Evolutionary conservation across 2,888 invertebrate genomes (phyloP).

Genomic region (Elgonia sp.): DNA sequence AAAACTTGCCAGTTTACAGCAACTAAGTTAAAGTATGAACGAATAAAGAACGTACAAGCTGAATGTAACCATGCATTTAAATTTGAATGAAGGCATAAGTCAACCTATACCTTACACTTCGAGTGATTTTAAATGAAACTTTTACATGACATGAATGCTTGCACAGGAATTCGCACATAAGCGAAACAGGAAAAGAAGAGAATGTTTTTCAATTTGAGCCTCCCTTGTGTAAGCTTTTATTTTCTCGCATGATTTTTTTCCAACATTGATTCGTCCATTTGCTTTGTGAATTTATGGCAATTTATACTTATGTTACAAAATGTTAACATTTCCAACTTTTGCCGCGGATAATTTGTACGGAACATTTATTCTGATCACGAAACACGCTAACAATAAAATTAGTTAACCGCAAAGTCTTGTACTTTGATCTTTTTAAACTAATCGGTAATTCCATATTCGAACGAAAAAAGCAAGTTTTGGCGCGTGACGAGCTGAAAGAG

Average conservation of each 20-base stretch:
- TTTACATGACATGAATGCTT: slow-evolving; percentile 49
- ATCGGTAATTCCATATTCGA: slow-evolving; percentile 59
- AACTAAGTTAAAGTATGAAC: slow-evolving; percentile 18
- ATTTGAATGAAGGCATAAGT: slow-evolving; percentile 68
- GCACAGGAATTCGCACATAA: slow-evolving; percentile 15
- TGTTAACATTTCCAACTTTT: slow-evolving; percentile 2
- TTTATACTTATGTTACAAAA: background rate
- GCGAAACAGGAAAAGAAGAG: background rate
- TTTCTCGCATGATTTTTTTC: background rate
- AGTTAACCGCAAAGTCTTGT: slow-evolving; percentile 51
- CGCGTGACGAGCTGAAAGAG: slow-evolving; percentile 54
- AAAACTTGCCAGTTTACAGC: background rate
- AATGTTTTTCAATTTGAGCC: slow-evolving; percentile 18
- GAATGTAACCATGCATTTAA: slow-evolving; percentile 62
- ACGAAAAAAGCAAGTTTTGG: slow-evolving; percentile 47
- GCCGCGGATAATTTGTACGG: slow-evolving; percentile 11
- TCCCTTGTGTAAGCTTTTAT: slow-evolving; percentile 26
- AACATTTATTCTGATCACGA: slow-evolving; percentile 51
- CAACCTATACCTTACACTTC: slow-evolving; percentile 62
- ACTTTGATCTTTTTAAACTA: slow-evolving; percentile 61
- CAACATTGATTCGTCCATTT: background rate
- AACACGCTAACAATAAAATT: slow-evolving; percentile 43
- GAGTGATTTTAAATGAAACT: slow-evolving; percentile 67
- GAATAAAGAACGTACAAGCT: slow-evolving; percentile 40
- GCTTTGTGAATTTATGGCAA: background rate